A percentile compares a stretch with the other conserved stretches of the same genome.
These are phyloP conservation scores for Pseudolaguvia tuberculata DNA, from an alignment of 2,113 vertebrate genomes.

Conservation along the genomic window DNA sequence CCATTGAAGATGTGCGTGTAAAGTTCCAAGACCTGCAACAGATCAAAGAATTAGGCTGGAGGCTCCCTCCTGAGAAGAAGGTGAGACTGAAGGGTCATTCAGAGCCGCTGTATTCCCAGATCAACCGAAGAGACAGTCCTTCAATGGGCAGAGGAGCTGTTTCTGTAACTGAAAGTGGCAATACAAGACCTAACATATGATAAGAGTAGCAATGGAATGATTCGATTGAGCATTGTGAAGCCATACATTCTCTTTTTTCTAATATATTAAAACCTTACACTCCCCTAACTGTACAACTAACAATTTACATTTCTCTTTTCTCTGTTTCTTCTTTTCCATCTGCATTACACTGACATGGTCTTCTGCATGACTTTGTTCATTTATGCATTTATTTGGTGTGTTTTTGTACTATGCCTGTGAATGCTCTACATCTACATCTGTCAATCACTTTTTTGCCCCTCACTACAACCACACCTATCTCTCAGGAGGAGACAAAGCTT, in stretches of 20 bases:
- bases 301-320: conserved; percentile 33
- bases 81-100: conserved; percentile 64
- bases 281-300: neutral
- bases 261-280: conserved; percentile 24
- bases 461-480: conserved; percentile 8
- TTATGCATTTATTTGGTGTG: neutral
- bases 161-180: conserved; percentile 50
- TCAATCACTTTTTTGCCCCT: conserved; percentile 35
- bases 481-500: conserved; percentile 73
- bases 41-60: conserved; percentile 94
- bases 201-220: conserved; percentile 53
- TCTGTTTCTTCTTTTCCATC: conserved; percentile 32
- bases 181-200: conserved; percentile 46
- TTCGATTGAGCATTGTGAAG: conserved; percentile 35
- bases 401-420: neutral
- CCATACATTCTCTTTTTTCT: conserved; percentile 29
- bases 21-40: conserved; percentile 94
- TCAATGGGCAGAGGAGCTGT: conserved; percentile 54
- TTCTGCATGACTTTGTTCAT: neutral
- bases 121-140: conserved; percentile 56
- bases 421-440: conserved; percentile 15
- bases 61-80: conserved; percentile 88
- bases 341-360: conserved; percentile 26
- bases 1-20: conserved; percentile 92
- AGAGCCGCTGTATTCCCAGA: conserved; percentile 49